Base-by-base conservation (phyloP, 2,113 vertebrate genomes). In the Pardalotus punctatus region DNA sequence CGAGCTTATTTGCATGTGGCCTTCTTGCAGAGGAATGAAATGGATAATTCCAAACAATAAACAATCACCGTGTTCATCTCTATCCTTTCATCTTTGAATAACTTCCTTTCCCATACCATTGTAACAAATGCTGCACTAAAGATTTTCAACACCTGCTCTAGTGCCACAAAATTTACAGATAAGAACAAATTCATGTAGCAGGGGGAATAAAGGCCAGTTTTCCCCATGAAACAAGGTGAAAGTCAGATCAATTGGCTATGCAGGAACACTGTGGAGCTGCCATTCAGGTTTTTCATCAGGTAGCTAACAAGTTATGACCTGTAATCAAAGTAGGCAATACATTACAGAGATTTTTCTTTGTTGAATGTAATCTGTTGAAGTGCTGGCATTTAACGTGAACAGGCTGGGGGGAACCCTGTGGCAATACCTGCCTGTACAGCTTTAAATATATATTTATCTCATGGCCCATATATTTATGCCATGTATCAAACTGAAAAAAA, bases 381-480 rank as follows among this genome's bases (percentile, higher is more conserved):
- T 66, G 15, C 35, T 70, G 31, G 42, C 71, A 67, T 85, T 77
- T 92, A 66, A 51, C 11, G 5, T 14, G 54, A 95, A 57, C 17
- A 25, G 66, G 50, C 54, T 58, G 5, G 7, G 64, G 74, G 35
- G 13, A 83, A 47, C 54, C 94, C 71, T 77, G 47, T 81, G 82
- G 87, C 90, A 90, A 90, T 77, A 85, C 92, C 65, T 95, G 79
- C 60, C 93, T 66, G 45, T 77, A 48, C 79, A 90, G 14, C 35
- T 93, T 91, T 73, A 87, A 31, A 35, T n/a, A 28, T 43, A 12
- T 33, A 36, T 88, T 89, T 91, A 47, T 53, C 45, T 85, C 31
- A 4, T 43, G 38, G 21, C 65, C n/a, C 65, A 53, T 76, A 35
- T 29, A 42, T 76, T 85, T 81, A 64, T 36, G 50, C 12, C 69